phyloP scores from a whole-genome alignment of 2,113 vertebrate species.

The Catharus fuscescens region DNA sequence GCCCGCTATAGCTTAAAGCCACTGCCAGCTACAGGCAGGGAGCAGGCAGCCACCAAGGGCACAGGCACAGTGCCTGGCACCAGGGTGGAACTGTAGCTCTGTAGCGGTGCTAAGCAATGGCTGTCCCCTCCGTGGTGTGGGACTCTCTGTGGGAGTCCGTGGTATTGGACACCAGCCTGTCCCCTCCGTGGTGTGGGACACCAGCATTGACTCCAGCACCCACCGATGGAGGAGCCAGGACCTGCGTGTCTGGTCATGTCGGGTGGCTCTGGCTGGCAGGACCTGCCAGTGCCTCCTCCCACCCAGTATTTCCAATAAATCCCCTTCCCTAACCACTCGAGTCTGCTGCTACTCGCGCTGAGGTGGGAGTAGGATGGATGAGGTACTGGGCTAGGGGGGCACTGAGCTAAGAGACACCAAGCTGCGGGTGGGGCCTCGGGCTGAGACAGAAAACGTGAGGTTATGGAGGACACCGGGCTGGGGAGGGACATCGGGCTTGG shows the following conservation, averaged over 20 bases:
- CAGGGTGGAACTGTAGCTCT: not conserved
- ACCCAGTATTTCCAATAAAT: not conserved
- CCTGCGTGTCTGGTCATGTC: too few species aligned
- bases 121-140: not conserved
- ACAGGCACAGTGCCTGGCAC: fast-evolving
- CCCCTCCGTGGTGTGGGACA: not conserved
- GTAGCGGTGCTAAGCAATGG: fast-evolving
- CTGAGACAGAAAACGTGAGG: not conserved
- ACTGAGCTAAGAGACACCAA: not conserved
- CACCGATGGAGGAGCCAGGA: not conserved
- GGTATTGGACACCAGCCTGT: not conserved
- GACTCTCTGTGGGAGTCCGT: not conserved
- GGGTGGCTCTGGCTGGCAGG: not conserved
- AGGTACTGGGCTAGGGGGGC: not conserved
- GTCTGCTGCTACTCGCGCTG: not conserved
- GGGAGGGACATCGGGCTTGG: too few species aligned
- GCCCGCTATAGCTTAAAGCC: slow-evolving; percentile 60
- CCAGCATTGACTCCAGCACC: not conserved
- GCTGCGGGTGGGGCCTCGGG: fast-evolving
- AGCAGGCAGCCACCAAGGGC: not conserved
- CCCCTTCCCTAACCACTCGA: not conserved
- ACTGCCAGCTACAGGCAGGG: not conserved
- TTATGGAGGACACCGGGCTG: not conserved
- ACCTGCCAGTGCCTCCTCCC: not conserved
- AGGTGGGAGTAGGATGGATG: not conserved